Conservation (phyloP, 2,888 invertebrate genomes). For the Conops quadrifasciatus region DNA sequence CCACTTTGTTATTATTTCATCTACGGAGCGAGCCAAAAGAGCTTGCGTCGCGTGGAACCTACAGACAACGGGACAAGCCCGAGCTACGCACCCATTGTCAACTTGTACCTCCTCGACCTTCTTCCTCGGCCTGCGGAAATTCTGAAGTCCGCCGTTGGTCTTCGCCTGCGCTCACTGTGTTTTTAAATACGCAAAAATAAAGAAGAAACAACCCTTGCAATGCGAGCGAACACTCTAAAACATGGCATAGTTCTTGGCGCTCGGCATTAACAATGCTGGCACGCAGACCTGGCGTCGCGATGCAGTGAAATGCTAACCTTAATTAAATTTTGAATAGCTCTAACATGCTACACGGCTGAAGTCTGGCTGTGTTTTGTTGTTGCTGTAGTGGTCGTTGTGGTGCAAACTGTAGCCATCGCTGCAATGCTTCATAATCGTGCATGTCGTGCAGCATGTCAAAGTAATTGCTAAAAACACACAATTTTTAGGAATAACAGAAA, state of each 20-base stretch:
- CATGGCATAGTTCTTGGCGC: conserved; percentile 12
- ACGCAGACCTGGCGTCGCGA: conserved; percentile 13
- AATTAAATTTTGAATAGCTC: conserved; percentile 30
- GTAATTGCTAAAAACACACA: neutral
- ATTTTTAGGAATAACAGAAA: neutral
- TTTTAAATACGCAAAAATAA: too few species aligned
- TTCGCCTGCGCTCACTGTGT: too few species aligned
- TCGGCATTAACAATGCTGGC: neutral
- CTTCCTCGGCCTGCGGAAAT: too few species aligned
- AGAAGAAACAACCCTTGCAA: too few species aligned
- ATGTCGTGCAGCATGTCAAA: neutral
- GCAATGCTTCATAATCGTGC: conserved; percentile 1
- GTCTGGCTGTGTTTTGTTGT: neutral
- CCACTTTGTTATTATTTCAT: too few species aligned
- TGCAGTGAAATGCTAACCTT: conserved; percentile 26
- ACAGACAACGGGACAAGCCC: too few species aligned
- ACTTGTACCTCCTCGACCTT: too few species aligned
- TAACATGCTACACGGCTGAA: conserved; percentile 5
- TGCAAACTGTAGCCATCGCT: conserved; percentile 17
- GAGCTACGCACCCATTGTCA: too few species aligned
- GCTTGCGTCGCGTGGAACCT: too few species aligned
- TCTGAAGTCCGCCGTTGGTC: too few species aligned
- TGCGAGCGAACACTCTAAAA: neutral
- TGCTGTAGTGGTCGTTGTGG: neutral
- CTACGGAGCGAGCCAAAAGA: too few species aligned